These are phyloP conservation scores for Tineola bisselliella DNA, from an alignment of 2,888 invertebrate genomes.

Conservation along the genomic window DNA sequence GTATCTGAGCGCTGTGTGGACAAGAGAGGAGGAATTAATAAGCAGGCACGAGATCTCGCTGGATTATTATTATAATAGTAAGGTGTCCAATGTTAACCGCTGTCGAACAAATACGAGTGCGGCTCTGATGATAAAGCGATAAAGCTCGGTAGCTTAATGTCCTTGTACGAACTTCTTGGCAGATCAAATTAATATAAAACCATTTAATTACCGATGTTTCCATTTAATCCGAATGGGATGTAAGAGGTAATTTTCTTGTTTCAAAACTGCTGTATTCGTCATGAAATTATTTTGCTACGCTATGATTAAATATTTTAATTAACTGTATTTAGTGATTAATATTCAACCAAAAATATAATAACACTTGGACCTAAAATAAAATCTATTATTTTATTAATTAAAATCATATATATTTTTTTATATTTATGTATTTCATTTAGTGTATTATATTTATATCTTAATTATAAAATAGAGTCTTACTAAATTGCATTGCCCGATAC, in stretches of 20 bases:
- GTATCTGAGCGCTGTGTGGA: conserved; percentile 36
- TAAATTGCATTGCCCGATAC: no score
- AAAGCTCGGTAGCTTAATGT: conserved; percentile 5
- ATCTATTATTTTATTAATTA: no score
- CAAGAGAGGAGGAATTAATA: conserved; percentile 33
- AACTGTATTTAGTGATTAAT: no score
- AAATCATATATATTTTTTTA: no score
- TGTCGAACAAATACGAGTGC: conserved; percentile 32
- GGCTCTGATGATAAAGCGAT: conserved; percentile 19
- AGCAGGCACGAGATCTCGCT: conserved; percentile 35
- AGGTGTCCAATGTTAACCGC: conserved; percentile 34
- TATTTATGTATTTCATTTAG: no score
- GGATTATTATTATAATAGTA: conserved; percentile 43
- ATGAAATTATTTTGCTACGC: neutral
- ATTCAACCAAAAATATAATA: no score
- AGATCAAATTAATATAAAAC: neutral
- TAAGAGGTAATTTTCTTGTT: neutral
- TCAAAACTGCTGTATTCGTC: neutral
- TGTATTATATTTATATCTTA: no score
- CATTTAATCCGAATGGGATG: neutral
- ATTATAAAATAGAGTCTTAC: no score
- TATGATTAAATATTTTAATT: neutral
- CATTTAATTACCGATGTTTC: conserved; percentile 2
- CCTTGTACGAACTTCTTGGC: conserved; percentile 10
- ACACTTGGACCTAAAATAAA: no score